These are phyloP conservation scores for Cenopis cana DNA, from an alignment of 2,888 invertebrate genomes.

Conservation along the genomic window DNA sequence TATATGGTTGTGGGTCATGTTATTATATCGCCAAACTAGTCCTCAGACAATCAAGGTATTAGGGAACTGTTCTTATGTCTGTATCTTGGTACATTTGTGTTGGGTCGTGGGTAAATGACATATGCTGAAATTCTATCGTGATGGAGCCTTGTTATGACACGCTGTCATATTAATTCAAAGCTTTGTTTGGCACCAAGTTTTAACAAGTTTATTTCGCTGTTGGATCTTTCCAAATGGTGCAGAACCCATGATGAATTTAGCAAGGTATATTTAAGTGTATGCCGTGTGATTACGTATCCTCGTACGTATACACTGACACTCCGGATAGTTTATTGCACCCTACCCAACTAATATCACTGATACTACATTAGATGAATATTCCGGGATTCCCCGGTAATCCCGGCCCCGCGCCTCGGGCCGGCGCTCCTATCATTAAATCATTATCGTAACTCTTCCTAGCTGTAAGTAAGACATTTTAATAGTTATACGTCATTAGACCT, in stretches of 20 bases:
- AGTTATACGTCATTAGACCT: constrained; percentile 61
- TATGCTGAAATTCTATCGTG: background rate
- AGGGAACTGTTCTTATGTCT: too few species aligned
- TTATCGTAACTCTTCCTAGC: constrained; percentile 63
- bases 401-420: constrained; percentile 42
- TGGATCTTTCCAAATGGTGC: background rate
- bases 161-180: too few species aligned
- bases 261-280: too few species aligned
- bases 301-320: background rate
- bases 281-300: too few species aligned
- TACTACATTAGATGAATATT: background rate
- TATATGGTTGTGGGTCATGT: too few species aligned
- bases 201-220: background rate
- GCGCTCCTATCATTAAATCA: constrained; percentile 58
- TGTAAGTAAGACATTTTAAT: constrained; percentile 60
- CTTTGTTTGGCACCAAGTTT: background rate
- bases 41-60: too few species aligned
- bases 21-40: too few species aligned
- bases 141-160: background rate
- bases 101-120: background rate
- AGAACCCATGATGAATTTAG: background rate
- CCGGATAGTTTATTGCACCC: background rate
- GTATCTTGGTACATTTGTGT: too few species aligned
- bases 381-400: background rate
- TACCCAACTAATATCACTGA: background rate